phyloP scores from a whole-genome alignment of 2,888 invertebrate species.

The Dicranocentrus wangi region DNA sequence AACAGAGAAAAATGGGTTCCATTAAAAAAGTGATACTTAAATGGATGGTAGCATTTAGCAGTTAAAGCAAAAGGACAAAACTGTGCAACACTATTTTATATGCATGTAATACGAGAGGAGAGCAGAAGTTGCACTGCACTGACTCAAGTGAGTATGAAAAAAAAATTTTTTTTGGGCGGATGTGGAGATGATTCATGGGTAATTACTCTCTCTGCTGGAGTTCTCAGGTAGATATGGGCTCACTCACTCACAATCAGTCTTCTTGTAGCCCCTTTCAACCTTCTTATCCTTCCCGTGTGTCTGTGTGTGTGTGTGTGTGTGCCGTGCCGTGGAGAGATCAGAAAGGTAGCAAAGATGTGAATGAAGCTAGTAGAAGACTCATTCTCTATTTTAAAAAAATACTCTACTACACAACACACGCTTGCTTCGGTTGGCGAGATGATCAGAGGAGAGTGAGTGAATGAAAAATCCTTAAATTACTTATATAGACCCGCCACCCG shows the following conservation, averaged over 20 bases:
- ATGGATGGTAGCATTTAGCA: conserved; percentile 28
- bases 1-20: conserved; percentile 33
- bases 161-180: too few species aligned
- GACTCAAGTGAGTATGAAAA: too few species aligned
- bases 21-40: conserved; percentile 39
- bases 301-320: neutral
- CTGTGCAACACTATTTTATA: too few species aligned
- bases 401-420: conserved; percentile 1
- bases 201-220: conserved; percentile 73
- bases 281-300: neutral
- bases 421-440: neutral
- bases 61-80: neutral
- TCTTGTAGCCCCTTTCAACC: neutral
- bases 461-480: neutral
- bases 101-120: too few species aligned
- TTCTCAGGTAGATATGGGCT: conserved; percentile 61
- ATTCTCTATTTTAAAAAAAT: too few species aligned
- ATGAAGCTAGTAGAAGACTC: too few species aligned
- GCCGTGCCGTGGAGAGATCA: too few species aligned
- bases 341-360: conserved; percentile 27
- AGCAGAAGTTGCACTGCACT: too few species aligned
- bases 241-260: neutral
- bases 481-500: conserved; percentile 19
- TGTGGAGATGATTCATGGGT: conserved; percentile 73
- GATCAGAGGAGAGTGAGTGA: neutral